Base-by-base conservation (phyloP, 2,797 vertebrate genomes). In the Hippocampus kuda region DNA sequence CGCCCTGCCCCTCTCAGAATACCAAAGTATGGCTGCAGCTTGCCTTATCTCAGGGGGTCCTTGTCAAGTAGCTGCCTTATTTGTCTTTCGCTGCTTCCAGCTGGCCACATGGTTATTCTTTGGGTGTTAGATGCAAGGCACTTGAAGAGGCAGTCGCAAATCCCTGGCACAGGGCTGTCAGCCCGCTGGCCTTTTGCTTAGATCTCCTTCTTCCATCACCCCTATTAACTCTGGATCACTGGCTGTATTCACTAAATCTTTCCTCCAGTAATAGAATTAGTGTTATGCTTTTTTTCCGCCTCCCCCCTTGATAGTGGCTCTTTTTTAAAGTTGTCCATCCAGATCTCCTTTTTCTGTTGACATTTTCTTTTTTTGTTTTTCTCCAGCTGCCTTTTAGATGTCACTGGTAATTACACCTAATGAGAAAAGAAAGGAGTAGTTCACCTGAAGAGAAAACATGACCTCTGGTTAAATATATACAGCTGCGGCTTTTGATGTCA, bases 191-290 rank as follows among this genome's bases (percentile, higher is more conserved):
- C 78, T 81, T 81, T 75, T 74, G 67, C 75, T 77, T 54, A 62
- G 71, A 74, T 83, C 79, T 85, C 75, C 61, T 73, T 79, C 83
- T 86, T 87, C 83, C 30, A 73, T 83, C 88, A 77, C 73, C 87
- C 87, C 89, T 83, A 86, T 94, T 92, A 91, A 85, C 85, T 89
- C 69, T 84, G 87, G 85, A 91, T 92, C 90, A 89, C 88, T 89
- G 86, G 85, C 70, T 81, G 71, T 83, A 82, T 89, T 89, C 85
- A 86, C 78, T 81, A 83, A 84, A 71, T 76, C 79, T 73, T 74
- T 72, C 66, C 70, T 72, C 71, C 75, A 75, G 41, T 85, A 82
- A 87, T 85, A 81, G 82, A 89, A 89, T 90, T 86, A 88, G 84
- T 72, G 63, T 65, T 49, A 18, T 41, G 62, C 41, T 64, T 24